Conservation (phyloP, 2,888 invertebrate species). For the Stegophylla sp. region DNA sequence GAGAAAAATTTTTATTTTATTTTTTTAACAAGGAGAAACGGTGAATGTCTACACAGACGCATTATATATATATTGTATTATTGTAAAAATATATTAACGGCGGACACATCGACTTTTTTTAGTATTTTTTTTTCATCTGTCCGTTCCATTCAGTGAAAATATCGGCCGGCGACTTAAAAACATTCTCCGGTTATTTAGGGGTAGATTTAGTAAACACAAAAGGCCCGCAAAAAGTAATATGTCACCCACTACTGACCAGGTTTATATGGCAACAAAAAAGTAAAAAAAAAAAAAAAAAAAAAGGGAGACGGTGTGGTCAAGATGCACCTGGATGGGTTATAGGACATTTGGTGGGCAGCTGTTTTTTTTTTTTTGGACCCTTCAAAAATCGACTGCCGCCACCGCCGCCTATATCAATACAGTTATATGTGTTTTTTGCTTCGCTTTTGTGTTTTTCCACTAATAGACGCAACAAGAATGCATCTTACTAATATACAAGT, state of each 20-base stretch:
- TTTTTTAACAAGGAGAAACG: constrained; percentile 37
- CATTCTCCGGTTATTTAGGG: constrained; percentile 59
- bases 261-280: constrained; percentile 58
- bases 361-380: constrained; percentile 56
- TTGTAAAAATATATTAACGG: not conserved
- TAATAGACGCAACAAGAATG: constrained; percentile 51
- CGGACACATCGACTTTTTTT: constrained; percentile 47
- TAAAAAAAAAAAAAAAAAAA: constrained; percentile 53
- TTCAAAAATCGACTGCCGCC: constrained; percentile 59
- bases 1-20: constrained; percentile 33
- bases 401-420: constrained; percentile 57
- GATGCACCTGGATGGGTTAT: constrained; percentile 59
- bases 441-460: constrained; percentile 56
- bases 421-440: constrained; percentile 38
- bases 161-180: constrained; percentile 45
- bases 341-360: constrained; percentile 59
- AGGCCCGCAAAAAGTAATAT: constrained; percentile 59
- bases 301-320: constrained; percentile 54
- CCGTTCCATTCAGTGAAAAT: constrained; percentile 23
- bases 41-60: constrained; percentile 26
- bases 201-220: constrained; percentile 57
- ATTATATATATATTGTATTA: constrained; percentile 23
- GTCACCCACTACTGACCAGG: constrained; percentile 59
- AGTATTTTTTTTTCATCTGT: constrained; percentile 25
- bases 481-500: constrained; percentile 57